phyloP scores from a whole-genome alignment of 2,797 vertebrate genomes.

The Miichthys miiuy region DNA sequence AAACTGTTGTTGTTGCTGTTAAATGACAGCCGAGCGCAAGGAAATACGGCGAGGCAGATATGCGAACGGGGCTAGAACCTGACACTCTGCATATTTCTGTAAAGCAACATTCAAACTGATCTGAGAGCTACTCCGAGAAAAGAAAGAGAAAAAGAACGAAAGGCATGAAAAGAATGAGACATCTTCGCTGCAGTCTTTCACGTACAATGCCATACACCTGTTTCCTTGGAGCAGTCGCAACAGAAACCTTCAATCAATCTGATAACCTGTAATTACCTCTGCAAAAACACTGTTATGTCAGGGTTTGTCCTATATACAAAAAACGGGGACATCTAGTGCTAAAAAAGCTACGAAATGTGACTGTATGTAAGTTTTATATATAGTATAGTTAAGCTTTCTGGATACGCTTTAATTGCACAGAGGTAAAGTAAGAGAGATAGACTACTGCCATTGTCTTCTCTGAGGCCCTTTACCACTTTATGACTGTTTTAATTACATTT shows the following conservation, averaged over 20 bases:
- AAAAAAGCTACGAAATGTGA: background rate
- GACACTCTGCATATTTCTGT: slow-evolving; percentile 48
- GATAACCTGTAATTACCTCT: background rate
- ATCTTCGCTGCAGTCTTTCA: background rate
- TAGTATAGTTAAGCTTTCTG: background rate
- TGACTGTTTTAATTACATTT: slow-evolving; percentile 42
- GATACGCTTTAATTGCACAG: background rate
- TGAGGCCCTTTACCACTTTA: slow-evolving; percentile 27
- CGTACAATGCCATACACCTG: background rate
- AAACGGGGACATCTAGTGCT: background rate
- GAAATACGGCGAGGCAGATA: slow-evolving; percentile 21
- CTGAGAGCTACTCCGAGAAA: slow-evolving; percentile 9
- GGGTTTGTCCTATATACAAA: background rate
- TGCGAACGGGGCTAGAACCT: slow-evolving; percentile 31
- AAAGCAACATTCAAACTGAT: slow-evolving; percentile 18
- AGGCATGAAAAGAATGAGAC: slow-evolving; percentile 59
- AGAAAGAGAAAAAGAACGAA: background rate
- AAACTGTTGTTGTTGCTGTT: slow-evolving; percentile 20
- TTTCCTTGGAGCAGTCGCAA: background rate
- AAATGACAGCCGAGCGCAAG: slow-evolving; percentile 32
- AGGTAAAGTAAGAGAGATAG: slow-evolving; percentile 9
- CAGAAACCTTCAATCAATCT: background rate
- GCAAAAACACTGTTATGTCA: background rate
- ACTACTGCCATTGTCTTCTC: slow-evolving; percentile 4
- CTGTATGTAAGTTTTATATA: background rate